A percentile compares a stretch with the other conserved stretches of the same genome.
phyloP scores from a whole-genome alignment of 2,797 vertebrate genomes.

The Crenuchus spilurus region DNA sequence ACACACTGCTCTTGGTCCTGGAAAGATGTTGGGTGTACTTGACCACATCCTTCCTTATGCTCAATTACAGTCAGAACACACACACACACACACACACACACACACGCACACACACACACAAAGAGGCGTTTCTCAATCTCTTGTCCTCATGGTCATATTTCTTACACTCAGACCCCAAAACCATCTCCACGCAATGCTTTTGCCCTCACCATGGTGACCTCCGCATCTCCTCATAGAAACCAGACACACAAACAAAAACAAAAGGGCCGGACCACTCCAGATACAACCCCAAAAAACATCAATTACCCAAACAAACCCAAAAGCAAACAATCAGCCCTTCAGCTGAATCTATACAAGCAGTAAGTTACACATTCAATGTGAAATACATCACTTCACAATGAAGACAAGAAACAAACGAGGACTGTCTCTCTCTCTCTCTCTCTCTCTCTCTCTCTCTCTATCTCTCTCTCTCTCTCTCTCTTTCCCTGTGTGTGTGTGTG shows the following conservation, averaged over 20 bases:
- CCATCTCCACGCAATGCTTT: constrained; percentile 54
- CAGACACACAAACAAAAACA: constrained; percentile 71
- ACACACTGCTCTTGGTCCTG: background rate
- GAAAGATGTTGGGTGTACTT: background rate
- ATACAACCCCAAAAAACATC: constrained; percentile 58
- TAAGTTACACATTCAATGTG: background rate
- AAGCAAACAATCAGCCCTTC: constrained; percentile 8
- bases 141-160: constrained; percentile 16
- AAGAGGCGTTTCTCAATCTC: background rate
- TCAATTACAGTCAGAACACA: constrained; percentile 12
- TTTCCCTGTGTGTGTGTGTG: constrained; percentile 10
- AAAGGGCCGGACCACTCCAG: constrained; percentile 53
- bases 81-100: constrained; percentile 20
- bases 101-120: constrained; percentile 36
- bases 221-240: constrained; percentile 67
- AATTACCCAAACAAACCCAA: constrained; percentile 57
- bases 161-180: background rate
- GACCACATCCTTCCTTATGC: constrained; percentile 6
- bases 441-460: too few species aligned
- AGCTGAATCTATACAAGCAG: background rate
- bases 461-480: too few species aligned
- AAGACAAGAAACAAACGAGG: too few species aligned
- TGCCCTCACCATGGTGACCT: constrained; percentile 57
- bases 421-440: too few species aligned
- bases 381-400: background rate